Evolutionary conservation across 2,888 invertebrate genomes (phyloP).

Genomic region (Eristalis pertinax): DNA sequence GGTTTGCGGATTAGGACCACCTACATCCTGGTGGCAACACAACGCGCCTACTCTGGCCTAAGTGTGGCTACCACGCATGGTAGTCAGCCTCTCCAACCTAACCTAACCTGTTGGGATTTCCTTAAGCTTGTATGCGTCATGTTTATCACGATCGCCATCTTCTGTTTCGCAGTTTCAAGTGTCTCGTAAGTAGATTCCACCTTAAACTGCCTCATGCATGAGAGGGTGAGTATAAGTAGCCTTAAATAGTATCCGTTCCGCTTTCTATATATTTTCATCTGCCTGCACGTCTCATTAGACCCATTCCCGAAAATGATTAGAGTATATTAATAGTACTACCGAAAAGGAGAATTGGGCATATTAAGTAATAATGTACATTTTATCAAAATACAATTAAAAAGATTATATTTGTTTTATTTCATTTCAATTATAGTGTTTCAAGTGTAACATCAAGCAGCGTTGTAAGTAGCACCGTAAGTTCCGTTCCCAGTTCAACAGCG

Average conservation of each 20-base stretch:
- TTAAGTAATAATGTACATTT: neutral
- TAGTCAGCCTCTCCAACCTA: too few relatives aligned
- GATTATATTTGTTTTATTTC: neutral
- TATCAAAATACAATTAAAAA: neutral
- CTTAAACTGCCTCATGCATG: neutral
- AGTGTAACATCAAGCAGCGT: constrained; percentile 80
- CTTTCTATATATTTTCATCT: neutral
- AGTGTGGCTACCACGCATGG: too few relatives aligned
- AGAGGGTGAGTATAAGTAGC: neutral
- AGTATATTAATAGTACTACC: neutral
- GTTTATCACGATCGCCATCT: too few relatives aligned
- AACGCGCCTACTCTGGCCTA: too few relatives aligned
- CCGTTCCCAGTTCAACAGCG: constrained; percentile 77
- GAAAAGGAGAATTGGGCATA: neutral
- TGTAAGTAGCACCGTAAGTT: constrained; percentile 79
- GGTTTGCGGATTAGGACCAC: too few relatives aligned
- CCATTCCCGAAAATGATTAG: neutral
- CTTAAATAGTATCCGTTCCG: neutral
- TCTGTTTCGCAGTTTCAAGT: too few relatives aligned
- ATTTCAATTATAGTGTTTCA: constrained; percentile 65
- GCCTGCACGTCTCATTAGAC: neutral
- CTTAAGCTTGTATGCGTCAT: too few relatives aligned
- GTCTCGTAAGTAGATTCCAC: neutral
- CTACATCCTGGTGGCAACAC: too few relatives aligned
- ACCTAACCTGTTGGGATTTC: too few relatives aligned